Evolutionary conservation across 2,113 vertebrate genomes (phyloP).

Genomic region (Sporophila hypoxantha): DNA sequence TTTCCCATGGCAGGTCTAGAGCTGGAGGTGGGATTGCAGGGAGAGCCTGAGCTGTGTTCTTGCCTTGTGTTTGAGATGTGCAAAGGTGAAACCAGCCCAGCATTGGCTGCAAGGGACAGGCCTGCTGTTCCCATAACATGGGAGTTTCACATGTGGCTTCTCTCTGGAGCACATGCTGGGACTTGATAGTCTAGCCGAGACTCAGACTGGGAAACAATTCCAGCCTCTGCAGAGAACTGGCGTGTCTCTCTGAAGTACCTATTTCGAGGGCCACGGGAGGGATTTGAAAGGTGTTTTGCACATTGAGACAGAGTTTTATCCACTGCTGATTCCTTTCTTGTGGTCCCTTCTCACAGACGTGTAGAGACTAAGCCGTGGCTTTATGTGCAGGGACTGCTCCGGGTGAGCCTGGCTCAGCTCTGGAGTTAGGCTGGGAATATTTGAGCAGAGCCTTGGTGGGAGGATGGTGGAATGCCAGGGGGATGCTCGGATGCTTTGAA

Average conservation of each 20-base stretch:
- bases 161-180: slow-evolving; percentile 24
- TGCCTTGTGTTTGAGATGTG: not conserved
- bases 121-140: not conserved
- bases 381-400: not conserved
- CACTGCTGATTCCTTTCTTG: slow-evolving; percentile 21
- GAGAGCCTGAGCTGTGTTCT: not conserved
- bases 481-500: not conserved
- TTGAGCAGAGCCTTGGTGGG: not conserved
- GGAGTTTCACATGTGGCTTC: slow-evolving; percentile 26
- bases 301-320: not conserved
- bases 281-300: slow-evolving; percentile 22
- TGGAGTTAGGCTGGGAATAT: not conserved
- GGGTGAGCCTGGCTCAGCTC: not conserved
- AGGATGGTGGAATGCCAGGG: not conserved
- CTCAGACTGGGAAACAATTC: slow-evolving; percentile 16
- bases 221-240: not conserved
- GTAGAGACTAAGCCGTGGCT: not conserved
- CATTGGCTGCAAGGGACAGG: not conserved
- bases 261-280: not conserved
- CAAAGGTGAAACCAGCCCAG: not conserved
- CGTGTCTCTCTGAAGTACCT: slow-evolving; percentile 12
- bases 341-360: not conserved
- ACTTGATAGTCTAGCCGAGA: slow-evolving; percentile 18
- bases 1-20: fast-evolving
- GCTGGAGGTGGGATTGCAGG: not conserved